A percentile compares a stretch with the other conserved stretches of the same genome.
Conservation (phyloP, 2,888 invertebrate species). For the Strigamia maritima region DNA sequence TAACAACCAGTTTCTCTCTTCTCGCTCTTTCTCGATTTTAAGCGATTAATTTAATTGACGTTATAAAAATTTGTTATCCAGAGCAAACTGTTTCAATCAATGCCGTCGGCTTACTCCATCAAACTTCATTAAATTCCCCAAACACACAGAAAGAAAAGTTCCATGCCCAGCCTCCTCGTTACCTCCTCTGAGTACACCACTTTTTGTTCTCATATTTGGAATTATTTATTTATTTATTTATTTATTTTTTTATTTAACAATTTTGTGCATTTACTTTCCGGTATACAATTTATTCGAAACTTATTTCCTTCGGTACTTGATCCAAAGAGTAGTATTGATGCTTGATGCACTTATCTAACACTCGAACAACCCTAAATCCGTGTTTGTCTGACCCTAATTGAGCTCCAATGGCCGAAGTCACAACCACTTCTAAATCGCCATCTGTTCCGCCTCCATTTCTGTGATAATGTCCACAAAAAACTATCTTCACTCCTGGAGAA, state of each 20-base stretch:
- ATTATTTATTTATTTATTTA: no score
- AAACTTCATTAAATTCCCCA: no score
- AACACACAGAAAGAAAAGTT: no score
- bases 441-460: constrained; percentile 55
- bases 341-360: constrained; percentile 50
- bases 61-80: constrained; percentile 4
- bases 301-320: constrained; percentile 43
- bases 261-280: background rate
- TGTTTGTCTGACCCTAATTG: constrained; percentile 53
- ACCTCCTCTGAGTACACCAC: no score
- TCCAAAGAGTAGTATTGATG: constrained; percentile 53
- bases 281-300: background rate
- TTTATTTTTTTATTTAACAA: background rate
- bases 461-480: constrained; percentile 58
- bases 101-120: no score
- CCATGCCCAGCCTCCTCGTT: no score
- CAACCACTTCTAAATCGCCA: constrained; percentile 53
- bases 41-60: background rate
- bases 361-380: constrained; percentile 54
- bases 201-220: no score
- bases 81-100: background rate
- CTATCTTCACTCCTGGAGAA: constrained; percentile 51
- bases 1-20: background rate
- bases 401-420: constrained; percentile 56
- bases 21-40: background rate